Conservation (phyloP, 2,113 vertebrate genomes). For the Anhinga rufa region DNA sequence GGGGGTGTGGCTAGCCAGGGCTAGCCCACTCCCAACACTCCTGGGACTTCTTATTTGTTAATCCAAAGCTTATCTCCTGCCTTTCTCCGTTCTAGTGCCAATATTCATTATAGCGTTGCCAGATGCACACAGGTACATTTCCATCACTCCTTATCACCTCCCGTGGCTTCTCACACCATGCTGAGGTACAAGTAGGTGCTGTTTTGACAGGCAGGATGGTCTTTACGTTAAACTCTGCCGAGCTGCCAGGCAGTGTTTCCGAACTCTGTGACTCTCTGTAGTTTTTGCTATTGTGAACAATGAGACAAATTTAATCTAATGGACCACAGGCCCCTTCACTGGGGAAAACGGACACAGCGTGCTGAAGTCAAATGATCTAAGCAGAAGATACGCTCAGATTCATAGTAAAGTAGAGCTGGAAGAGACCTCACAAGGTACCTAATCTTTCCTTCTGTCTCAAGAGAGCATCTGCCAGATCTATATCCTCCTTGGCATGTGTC, state of each 20-base stretch:
- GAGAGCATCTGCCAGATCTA: background rate
- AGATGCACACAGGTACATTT: background rate
- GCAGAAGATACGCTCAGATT: background rate
- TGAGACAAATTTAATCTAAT: background rate
- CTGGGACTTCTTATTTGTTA: background rate
- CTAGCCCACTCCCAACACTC: too few species aligned
- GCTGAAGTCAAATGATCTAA: background rate
- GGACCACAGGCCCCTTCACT: background rate
- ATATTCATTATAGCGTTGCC: fast-evolving
- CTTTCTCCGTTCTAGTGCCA: background rate
- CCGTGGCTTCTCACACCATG: background rate
- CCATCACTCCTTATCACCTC: background rate
- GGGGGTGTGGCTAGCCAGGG: too few species aligned
- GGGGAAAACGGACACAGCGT: background rate
- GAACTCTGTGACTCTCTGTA: background rate
- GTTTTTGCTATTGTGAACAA: background rate
- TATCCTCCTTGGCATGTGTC: background rate
- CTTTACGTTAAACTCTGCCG: background rate
- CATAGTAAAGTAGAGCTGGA: background rate
- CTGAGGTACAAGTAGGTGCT: background rate
- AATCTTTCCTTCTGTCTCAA: background rate
- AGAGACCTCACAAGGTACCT: background rate
- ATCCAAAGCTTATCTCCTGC: background rate
- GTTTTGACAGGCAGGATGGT: background rate
- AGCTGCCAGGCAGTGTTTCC: background rate